A percentile compares a stretch with the other conserved stretches of the same genome.
These are phyloP conservation scores for Cotesia glomerata DNA, from an alignment of 1,140 invertebrate genomes.

Conservation along the genomic window DNA sequence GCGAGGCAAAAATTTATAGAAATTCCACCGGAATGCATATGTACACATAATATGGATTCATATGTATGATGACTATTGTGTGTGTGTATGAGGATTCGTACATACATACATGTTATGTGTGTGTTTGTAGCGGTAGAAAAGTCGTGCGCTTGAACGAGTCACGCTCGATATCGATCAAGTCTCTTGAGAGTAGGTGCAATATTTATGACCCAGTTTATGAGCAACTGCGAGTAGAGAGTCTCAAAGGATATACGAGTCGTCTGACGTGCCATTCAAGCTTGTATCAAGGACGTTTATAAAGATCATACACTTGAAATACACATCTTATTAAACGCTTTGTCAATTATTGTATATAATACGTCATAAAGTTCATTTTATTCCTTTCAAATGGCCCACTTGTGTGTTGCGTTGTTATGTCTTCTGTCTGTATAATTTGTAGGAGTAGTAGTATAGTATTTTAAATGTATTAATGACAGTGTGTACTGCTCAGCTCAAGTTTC, in stretches of 20 bases:
- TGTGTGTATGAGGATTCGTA: background rate
- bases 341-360: background rate
- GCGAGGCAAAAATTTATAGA: background rate
- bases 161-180: constrained; percentile 17
- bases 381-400: no score
- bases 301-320: constrained; percentile 2
- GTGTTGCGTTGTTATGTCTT: no score
- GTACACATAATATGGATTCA: background rate
- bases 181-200: constrained; percentile 19
- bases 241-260: constrained; percentile 1
- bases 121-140: background rate
- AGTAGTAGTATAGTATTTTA: no score
- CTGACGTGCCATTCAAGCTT: background rate
- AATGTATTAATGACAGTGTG: no score
- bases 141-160: constrained; percentile 1
- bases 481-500: no score
- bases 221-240: background rate
- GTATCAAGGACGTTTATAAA: background rate
- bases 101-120: background rate
- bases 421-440: no score
- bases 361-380: no score
- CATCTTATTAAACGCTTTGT: background rate
- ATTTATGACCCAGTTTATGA: constrained; percentile 20
- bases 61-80: background rate
- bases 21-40: background rate